Base-by-base conservation (phyloP, 2,113 vertebrate species). In the Charadrius vociferus region DNA sequence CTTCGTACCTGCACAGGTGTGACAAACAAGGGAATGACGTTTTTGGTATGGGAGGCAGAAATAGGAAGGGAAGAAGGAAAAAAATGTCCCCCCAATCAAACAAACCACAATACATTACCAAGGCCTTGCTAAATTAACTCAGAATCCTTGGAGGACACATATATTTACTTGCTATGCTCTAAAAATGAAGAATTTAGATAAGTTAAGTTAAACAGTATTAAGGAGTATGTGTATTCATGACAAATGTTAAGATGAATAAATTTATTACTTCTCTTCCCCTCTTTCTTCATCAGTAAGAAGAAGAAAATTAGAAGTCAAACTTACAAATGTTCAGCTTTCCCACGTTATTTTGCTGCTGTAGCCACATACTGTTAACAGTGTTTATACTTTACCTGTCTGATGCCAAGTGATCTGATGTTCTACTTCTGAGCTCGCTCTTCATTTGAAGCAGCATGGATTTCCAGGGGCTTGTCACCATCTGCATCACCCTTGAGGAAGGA, bases 301-400 rank as follows among this genome's bases (percentile, higher is more conserved):
- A 87, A 52, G 29, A 23, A 14, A 91, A 81, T 7, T 53, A n/a
- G 17, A 80, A 50, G 58, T 79, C 88, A 85, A 62, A 96, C 67
- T 43, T 63, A 3, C 53, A 87, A 39, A 47, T 67, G 59, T 90
- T 94, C 39, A 81, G 26, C 61, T 91, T 91, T 87, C 68, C 75
- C 91, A 86, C 36, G 79, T 81, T 85, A 55, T 24, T 89, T 63
- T 71, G 56, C 68, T 74, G 52, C 43, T 90, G 39, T 70, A 82
- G 83, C 50, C 55, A 91, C 89, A 58, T 43, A 75, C 32, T 41
- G 3, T 9, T 65, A 84, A 1, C 59, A 56, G 81, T 4, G 36
- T 93, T 88, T 88, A 65, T 62, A 70, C 58, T 93, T 97, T 98
- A 98, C 98, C 98, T 98, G 95, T 93, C 95, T 82, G 93, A 96